These are phyloP conservation scores for Liopterus haemorrhoidalis DNA, from an alignment of 2,888 invertebrate species.

Conservation along the genomic window DNA sequence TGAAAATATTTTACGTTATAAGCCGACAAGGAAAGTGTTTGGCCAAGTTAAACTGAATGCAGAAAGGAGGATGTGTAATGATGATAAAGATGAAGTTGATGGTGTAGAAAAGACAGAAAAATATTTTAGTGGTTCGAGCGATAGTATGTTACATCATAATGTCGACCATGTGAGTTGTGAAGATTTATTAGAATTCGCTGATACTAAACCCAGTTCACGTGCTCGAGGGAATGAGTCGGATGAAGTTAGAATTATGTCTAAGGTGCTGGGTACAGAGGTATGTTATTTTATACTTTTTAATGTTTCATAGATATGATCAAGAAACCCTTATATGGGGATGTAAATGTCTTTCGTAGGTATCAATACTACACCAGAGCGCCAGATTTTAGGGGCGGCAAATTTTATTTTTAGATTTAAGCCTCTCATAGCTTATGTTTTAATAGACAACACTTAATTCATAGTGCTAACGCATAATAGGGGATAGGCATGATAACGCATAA, in stretches of 20 bases:
- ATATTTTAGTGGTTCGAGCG: no score
- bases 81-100: conserved; percentile 15
- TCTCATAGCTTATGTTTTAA: no score
- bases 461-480: no score
- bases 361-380: no score
- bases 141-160: conserved; percentile 33
- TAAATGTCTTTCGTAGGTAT: not conserved
- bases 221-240: conserved; percentile 83
- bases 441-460: no score
- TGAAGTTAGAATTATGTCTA: conserved; percentile 86
- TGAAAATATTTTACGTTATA: conserved; percentile 13
- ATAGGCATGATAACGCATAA: no score
- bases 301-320: conserved; percentile 1
- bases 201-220: conserved; percentile 73
- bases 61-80: conserved; percentile 25
- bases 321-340: not conserved
- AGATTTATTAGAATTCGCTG: conserved; percentile 82
- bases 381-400: no score
- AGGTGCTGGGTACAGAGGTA: conserved; percentile 73
- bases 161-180: conserved; percentile 86
- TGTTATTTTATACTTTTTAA: conserved; percentile 34
- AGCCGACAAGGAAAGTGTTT: conserved; percentile 16
- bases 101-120: conserved; percentile 26
- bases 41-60: conserved; percentile 24
- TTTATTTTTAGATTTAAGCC: no score